A percentile compares a stretch with the other conserved stretches of the same genome.
Evolutionary conservation across 2,113 vertebrate genomes (phyloP).

Genomic region (Tachuris rubrigastra): DNA sequence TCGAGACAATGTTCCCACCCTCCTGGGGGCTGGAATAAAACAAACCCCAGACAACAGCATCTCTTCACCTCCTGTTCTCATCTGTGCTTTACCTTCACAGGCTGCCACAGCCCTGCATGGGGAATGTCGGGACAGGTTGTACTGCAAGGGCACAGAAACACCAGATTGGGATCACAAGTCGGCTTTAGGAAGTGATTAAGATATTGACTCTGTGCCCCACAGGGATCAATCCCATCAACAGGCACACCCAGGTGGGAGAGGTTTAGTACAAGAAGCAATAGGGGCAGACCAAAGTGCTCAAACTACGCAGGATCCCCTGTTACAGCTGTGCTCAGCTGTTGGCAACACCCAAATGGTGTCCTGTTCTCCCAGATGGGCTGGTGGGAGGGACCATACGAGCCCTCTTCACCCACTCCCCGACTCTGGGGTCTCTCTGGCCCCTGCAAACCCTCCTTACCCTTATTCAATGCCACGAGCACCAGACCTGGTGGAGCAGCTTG

Average conservation of each 20-base stretch:
- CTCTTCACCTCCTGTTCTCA: neutral
- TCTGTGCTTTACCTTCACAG: neutral
- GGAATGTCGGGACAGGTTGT: rapidly evolving
- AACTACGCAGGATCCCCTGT: neutral
- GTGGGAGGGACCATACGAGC: rapidly evolving
- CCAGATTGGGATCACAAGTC: neutral
- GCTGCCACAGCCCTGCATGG: rapidly evolving
- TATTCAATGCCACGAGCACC: neutral
- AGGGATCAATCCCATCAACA: neutral
- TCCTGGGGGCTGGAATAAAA: neutral
- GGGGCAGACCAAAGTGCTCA: rapidly evolving
- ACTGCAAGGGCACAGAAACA: neutral
- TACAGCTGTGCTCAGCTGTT: neutral
- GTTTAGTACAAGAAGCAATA: neutral
- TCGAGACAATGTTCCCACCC: neutral
- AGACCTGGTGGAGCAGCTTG: neutral
- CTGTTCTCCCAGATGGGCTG: too few relatives aligned
- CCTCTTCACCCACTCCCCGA: neutral
- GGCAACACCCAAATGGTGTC: neutral
- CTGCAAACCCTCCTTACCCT: neutral
- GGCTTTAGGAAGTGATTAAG: neutral
- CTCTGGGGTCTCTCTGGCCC: neutral
- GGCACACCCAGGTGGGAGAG: neutral
- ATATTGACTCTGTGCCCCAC: neutral
- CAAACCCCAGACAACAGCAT: neutral